Percentiles rank a stretch among this genome's conserved stretches.
Evolutionary conservation across 2,113 vertebrate genomes (phyloP).

Genomic region (Daboia siamensis): DNA sequence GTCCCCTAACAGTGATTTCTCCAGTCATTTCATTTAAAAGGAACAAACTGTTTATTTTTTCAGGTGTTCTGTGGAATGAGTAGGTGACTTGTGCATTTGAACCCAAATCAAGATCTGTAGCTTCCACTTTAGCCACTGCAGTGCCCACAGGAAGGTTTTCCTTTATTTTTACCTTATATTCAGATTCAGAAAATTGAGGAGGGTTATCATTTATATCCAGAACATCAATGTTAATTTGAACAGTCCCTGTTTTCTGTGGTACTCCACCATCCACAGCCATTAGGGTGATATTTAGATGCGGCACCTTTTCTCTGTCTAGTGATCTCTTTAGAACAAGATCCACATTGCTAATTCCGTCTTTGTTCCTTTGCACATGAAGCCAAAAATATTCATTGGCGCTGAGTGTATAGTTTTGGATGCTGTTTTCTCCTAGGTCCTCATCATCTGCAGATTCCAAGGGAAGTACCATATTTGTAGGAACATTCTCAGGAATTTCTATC

Average conservation of each 20-base stretch:
- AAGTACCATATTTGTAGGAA: conserved; percentile 64
- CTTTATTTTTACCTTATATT: conserved; percentile 42
- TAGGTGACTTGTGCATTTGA: conserved; percentile 65
- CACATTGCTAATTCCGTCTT: conserved; percentile 6
- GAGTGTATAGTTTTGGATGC: conserved; percentile 72
- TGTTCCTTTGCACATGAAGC: conserved; percentile 55
- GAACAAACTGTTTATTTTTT: conserved; percentile 63
- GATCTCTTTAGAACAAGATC: conserved; percentile 33
- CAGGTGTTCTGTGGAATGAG: conserved; percentile 59
- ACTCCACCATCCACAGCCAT: conserved; percentile 54
- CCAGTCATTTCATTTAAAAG: conserved; percentile 65
- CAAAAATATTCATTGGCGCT: conserved; percentile 69
- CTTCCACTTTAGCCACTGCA: conserved; percentile 45
- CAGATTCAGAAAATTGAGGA: conserved; percentile 52
- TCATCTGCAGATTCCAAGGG: conserved; percentile 73
- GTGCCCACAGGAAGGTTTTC: conserved; percentile 37
- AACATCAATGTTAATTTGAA: conserved; percentile 39
- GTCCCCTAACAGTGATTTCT: conserved; percentile 64
- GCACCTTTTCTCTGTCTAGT: conserved; percentile 62
- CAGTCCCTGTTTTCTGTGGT: conserved; percentile 37
- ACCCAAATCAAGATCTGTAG: conserved; percentile 62
- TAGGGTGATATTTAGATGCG: conserved; percentile 51
- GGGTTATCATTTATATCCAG: conserved; percentile 60
- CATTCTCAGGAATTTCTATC: conserved; percentile 69
- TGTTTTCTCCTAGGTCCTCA: conserved; percentile 70